A percentile compares a stretch with the other conserved stretches of the same genome.
Evolutionary conservation across 2,113 vertebrate genomes (phyloP).

Genomic region (Otocyon megalotis): DNA sequence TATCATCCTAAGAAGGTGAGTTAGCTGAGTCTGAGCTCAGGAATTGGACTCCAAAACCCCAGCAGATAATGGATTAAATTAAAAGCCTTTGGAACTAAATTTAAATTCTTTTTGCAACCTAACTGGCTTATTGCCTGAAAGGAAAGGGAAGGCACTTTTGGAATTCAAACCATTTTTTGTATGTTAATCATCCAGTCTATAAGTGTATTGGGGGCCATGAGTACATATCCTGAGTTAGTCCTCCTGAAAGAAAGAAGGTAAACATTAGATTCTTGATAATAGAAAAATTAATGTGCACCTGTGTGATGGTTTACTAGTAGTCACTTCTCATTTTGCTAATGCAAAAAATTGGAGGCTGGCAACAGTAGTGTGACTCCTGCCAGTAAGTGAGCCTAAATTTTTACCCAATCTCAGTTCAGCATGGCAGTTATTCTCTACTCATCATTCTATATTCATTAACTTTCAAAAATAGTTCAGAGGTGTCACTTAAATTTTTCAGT

Average conservation of each 20-base stretch:
- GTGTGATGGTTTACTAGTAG: not conserved
- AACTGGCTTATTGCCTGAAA: not conserved
- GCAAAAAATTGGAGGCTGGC: not conserved
- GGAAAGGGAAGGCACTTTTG: not conserved
- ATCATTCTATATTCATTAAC: not conserved
- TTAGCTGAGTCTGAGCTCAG: not conserved
- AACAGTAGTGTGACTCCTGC: not conserved
- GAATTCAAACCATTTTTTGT: not conserved
- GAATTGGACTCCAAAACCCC: not conserved
- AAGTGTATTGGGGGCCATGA: not conserved
- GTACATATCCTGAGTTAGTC: not conserved
- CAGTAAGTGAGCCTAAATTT: not conserved
- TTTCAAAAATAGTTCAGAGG: not conserved
- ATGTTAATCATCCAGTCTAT: not conserved
- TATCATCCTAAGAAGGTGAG: not conserved
- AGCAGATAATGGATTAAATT: not conserved
- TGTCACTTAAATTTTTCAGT: not conserved
- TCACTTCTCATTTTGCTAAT: not conserved
- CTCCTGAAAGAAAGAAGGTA: not conserved
- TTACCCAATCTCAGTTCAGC: not conserved
- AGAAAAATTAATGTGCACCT: not conserved
- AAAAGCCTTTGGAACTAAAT: not conserved
- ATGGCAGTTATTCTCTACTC: not conserved
- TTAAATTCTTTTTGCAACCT: not conserved
- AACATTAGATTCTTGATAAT: not conserved